Base-by-base conservation (phyloP, 2,113 vertebrate genomes). In the Plecturocebus donacophilus region DNA sequence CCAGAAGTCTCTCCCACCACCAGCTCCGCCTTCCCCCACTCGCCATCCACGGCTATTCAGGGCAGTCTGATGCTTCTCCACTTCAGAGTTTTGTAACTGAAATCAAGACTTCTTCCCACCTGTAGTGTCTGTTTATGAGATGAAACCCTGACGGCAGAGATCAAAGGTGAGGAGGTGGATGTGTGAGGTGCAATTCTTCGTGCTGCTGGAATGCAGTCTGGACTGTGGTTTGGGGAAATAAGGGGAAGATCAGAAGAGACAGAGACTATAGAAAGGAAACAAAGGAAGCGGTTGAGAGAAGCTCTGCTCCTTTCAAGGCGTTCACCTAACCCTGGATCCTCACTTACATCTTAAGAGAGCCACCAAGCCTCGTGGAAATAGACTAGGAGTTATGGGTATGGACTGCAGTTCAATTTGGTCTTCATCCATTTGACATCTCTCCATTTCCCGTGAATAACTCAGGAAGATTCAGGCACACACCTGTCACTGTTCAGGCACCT, bases 1-100 rank as follows among this genome's bases (percentile, higher is more conserved):
- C 49, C 19, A 8, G 14, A 38, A 23, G 8, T 11, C 11, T 12
- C 47, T 66, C 27, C 6, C 9, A 5, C 17, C 2, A 0, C 25
- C 27, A 8, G 16, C 14, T 32, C 16, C 1, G 0, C 35, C 27
- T 54, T 80, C 30, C 8, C 17, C 40, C 19, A 21, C 35, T 42
- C 70, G 8, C 27, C 16, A 25, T 21, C 21, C 61, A 11, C 27
- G 6, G 17, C 7, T 30, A 9, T 76, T 17, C 61, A 71, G 58
- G 17, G 40, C 8, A 73, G 49, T 30, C 2, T 27, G 68, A 30
- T 2, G 23, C 40, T 47, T 64, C 30, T 82, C 40, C 25, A 17
- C 13, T 8, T 0, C 49, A 42, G 77, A n/a, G 40, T 45, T 42
- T 27, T 21, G 9, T 49, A 30, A 32, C 30, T 38, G 32, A 35